Percentiles rank a stretch among this genome's conserved stretches.
Conservation (phyloP, 1,140 invertebrate species). For the Calliopsis andreniformis region DNA sequence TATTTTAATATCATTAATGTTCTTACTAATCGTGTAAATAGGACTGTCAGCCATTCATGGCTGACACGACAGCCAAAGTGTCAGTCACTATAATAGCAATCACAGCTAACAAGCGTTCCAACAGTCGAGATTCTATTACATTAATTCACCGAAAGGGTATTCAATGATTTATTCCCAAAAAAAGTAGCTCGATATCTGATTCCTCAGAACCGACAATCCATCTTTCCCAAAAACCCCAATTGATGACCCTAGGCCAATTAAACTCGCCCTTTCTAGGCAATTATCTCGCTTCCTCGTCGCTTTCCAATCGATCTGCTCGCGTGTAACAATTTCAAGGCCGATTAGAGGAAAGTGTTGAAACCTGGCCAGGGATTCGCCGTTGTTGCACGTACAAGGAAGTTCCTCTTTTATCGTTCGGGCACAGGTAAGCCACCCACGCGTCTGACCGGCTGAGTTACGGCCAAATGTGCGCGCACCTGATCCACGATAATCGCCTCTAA, state of each 20-base stretch:
- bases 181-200: too few species aligned
- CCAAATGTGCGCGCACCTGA: conserved; percentile 76
- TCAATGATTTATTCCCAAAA: too few species aligned
- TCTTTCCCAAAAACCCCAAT: neutral
- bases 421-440: conserved; percentile 74
- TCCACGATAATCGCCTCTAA: conserved; percentile 81
- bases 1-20: too few species aligned
- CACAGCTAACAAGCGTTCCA: too few species aligned
- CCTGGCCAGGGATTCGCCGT: neutral
- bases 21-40: too few species aligned
- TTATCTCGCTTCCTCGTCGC: conserved; percentile 1
- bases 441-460: conserved; percentile 74
- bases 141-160: too few species aligned
- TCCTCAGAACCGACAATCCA: neutral
- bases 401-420: conserved; percentile 71
- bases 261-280: conserved; percentile 12
- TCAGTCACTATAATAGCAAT: too few species aligned
- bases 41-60: too few species aligned
- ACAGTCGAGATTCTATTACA: too few species aligned
- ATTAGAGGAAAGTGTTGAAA: conserved; percentile 38
- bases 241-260: conserved; percentile 18
- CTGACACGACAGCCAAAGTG: too few species aligned
- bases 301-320: conserved; percentile 39
- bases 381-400: conserved; percentile 49
- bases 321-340: conserved; percentile 37